Evolutionary conservation across 2,797 vertebrate genomes (phyloP).

Genomic region (Erethizon dorsatum): DNA sequence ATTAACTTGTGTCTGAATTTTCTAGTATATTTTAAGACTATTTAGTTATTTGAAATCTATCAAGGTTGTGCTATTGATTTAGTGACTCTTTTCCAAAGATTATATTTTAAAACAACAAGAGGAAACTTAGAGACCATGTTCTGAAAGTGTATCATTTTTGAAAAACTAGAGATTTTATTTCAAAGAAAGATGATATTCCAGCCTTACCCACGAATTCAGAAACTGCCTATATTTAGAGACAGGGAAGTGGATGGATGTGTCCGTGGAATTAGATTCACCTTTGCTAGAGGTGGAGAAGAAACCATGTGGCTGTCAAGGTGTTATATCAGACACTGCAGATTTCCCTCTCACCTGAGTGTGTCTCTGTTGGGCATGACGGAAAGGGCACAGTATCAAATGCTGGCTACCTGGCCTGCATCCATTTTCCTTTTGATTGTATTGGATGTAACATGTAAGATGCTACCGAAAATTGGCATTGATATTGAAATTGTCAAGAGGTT

Average conservation of each 20-base stretch:
- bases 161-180: constrained; percentile 21
- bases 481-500: constrained; percentile 81
- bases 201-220: neutral
- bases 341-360: neutral
- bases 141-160: neutral
- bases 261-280: neutral
- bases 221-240: neutral
- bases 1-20: neutral
- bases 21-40: constrained; percentile 18
- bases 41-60: neutral
- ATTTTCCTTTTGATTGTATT: constrained; percentile 38
- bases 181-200: constrained; percentile 28
- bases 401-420: constrained; percentile 16
- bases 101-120: neutral
- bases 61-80: neutral
- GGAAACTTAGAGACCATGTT: neutral
- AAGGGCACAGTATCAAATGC: constrained; percentile 11
- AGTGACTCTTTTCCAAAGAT: neutral
- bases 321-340: neutral
- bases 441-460: constrained; percentile 54
- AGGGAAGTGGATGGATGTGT: neutral
- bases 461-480: constrained; percentile 78
- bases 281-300: constrained; percentile 37
- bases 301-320: neutral
- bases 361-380: neutral